Evolutionary conservation across 1,140 invertebrate species (phyloP).

Genomic region (Philopotamus ludificatus): DNA sequence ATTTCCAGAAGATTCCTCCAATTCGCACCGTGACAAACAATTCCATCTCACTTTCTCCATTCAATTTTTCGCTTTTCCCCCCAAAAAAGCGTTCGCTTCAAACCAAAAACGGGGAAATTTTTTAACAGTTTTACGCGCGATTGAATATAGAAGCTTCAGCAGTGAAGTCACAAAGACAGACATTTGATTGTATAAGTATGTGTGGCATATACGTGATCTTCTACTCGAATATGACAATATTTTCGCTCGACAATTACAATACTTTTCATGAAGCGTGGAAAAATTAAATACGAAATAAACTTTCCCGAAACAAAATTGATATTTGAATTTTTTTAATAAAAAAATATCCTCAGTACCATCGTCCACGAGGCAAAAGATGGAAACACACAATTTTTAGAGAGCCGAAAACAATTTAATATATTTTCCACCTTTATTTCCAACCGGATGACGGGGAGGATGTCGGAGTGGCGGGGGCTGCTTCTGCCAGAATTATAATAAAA

Average conservation of each 20-base stretch:
- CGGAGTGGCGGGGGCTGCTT: too few relatives aligned
- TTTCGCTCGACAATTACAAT: too few relatives aligned
- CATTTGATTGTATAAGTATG: background rate
- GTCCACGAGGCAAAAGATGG: background rate
- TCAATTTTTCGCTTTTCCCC: background rate
- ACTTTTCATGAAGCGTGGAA: too few relatives aligned
- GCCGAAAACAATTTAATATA: constrained; percentile 11
- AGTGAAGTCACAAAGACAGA: background rate
- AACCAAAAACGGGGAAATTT: too few relatives aligned
- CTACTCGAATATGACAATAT: too few relatives aligned
- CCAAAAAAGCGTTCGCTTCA: too few relatives aligned
- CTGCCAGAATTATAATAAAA: constrained; percentile 10
- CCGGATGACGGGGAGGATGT: background rate
- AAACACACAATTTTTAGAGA: background rate
- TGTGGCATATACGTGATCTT: background rate
- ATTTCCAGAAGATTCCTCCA: constrained; percentile 6
- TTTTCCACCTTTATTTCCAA: background rate
- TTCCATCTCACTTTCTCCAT: constrained; percentile 1
- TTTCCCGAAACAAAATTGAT: background rate
- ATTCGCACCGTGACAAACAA: background rate
- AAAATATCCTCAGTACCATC: background rate
- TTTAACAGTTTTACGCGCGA: constrained; percentile 19
- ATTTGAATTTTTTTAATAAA: background rate
- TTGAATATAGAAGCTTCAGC: background rate
- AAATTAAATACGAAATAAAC: background rate